phyloP scores from a whole-genome alignment of 2,888 invertebrate genomes.

The Agrochola lychnidis region DNA sequence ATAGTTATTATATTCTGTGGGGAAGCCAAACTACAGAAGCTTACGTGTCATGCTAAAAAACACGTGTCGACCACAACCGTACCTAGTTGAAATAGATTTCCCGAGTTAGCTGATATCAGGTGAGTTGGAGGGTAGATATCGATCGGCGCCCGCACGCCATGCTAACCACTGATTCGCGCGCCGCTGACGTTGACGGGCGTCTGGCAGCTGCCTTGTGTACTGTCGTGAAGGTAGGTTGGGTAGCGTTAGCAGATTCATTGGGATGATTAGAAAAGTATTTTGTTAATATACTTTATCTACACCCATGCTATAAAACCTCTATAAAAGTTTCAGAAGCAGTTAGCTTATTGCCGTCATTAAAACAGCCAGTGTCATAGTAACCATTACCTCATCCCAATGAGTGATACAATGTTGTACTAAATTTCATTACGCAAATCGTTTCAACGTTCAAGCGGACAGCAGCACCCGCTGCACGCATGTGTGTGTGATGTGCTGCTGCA shows the following conservation, averaged over 20 bases:
- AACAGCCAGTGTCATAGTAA: too few species aligned
- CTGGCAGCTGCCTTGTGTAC: constrained; percentile 79
- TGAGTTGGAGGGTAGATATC: constrained; percentile 74
- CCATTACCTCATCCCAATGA: too few species aligned
- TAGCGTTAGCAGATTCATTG: constrained; percentile 45
- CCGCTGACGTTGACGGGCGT: constrained; percentile 78
- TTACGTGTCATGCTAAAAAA: constrained; percentile 14
- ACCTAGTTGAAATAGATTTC: constrained; percentile 49
- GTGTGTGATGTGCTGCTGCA: too few species aligned
- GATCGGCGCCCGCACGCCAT: constrained; percentile 73
- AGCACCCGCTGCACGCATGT: too few species aligned
- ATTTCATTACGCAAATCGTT: too few species aligned
- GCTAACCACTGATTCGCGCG: constrained; percentile 79
- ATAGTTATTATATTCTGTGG: background rate
- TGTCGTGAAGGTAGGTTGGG: constrained; percentile 65
- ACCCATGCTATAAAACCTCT: too few species aligned
- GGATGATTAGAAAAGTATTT: background rate
- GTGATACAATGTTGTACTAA: too few species aligned
- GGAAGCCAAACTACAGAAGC: background rate
- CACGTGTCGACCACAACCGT: constrained; percentile 6
- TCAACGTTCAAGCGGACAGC: too few species aligned
- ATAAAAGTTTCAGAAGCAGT: too few species aligned
- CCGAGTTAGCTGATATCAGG: constrained; percentile 26
- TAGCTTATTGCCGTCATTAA: too few species aligned
- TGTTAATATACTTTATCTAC: too few species aligned